Evolutionary conservation across 2,888 invertebrate species (phyloP), one percentile per base, ranked within the genome.

Genomic region (Epirrhoe tristata): DNA sequence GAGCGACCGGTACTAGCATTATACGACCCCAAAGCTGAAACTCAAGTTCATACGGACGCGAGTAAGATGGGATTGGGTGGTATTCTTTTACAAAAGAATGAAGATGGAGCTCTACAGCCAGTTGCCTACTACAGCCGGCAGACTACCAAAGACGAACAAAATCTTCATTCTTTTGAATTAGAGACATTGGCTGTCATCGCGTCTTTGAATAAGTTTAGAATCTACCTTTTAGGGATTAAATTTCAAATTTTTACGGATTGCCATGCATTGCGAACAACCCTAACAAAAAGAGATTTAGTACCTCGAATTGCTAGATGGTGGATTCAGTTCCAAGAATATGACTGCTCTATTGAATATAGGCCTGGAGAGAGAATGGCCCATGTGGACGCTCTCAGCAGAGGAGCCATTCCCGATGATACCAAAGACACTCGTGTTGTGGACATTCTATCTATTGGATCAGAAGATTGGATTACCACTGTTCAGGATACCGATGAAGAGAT

Each of bases 191-290:
- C 53, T 7, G 34, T 54, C 7, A 34, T 54, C 8, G 6, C 14
- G 5, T 32, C 53, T 1, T 14, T 54, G 14, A 14, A 54, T 34
- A 54, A n/a, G 16, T 54, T 54, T 7, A 32, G 53, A 5, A 8
- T 8, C 0, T 54, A 54, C 12, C 12, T 54, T 1, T n/a, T 54
- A 6, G 53, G 53, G 6, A 6, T 34, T 14, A 34, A 8, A 34
- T 54, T 54, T 34, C 34, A 6, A 12, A 31, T 54, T n/a, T 14
- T 54, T 5, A 54, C 53, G 1, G 53, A 54, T n/a, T 54, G 53
- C 3, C 34, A 32, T 16, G 53, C 36, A 8, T 2, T 39, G 3
- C 36, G 36, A 2, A 10, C 36, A 0, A 39, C 36, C 7, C 2
- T 39, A 8, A 39, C 36, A 39, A 39, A 39, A 8, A 8, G 36